Conservation (phyloP, 2,797 vertebrate genomes). For the Chrosomus eos region DNA sequence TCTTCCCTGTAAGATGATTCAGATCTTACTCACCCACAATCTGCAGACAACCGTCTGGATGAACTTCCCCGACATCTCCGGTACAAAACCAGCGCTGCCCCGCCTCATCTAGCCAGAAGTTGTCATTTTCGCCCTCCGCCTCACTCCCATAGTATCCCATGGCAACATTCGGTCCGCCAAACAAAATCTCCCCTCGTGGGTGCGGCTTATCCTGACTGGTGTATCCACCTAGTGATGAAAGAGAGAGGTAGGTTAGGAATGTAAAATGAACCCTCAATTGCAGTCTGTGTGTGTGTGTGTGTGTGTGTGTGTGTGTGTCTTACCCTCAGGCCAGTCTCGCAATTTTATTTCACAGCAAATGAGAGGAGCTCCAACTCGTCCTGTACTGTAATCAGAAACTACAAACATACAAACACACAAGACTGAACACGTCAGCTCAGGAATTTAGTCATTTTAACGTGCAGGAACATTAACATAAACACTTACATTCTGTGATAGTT, state of each 20-base stretch:
- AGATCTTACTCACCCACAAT: slow-evolving; percentile 74
- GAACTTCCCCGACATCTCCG: slow-evolving; percentile 87
- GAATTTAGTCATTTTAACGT: neutral
- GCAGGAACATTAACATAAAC: no score
- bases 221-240: slow-evolving; percentile 79
- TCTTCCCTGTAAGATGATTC: neutral
- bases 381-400: slow-evolving; percentile 82
- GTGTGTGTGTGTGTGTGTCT: slow-evolving; percentile 31
- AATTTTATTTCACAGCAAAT: slow-evolving; percentile 88
- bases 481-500: slow-evolving; percentile 85
- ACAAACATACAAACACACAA: slow-evolving; percentile 51
- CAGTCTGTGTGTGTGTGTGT: neutral
- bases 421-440: slow-evolving; percentile 21
- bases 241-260: slow-evolving; percentile 29
- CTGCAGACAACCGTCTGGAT: slow-evolving; percentile 85
- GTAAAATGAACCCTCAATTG: slow-evolving; percentile 4
- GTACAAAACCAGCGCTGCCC: slow-evolving; percentile 89
- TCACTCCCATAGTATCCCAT: slow-evolving; percentile 86
- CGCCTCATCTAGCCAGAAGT: slow-evolving; percentile 82
- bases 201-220: slow-evolving; percentile 84
- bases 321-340: slow-evolving; percentile 87
- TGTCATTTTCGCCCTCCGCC: slow-evolving; percentile 78
- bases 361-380: slow-evolving; percentile 87
- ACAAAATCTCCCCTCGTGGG: slow-evolving; percentile 85
- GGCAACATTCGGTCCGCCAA: slow-evolving; percentile 86